phyloP scores from a whole-genome alignment of 2,797 vertebrate genomes.

The Gallirallus australis region DNA sequence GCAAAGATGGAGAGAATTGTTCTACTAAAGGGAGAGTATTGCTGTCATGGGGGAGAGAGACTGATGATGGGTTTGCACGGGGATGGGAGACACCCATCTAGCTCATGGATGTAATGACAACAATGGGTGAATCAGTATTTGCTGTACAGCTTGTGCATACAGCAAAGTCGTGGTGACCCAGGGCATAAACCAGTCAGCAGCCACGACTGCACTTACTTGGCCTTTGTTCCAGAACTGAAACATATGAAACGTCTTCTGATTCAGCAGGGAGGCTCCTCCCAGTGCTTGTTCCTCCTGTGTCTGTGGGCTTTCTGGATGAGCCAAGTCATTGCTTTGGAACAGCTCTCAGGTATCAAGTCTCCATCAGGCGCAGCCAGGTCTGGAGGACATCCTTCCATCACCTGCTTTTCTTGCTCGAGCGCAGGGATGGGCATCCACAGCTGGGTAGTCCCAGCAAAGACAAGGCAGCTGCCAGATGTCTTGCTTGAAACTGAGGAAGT shows the following conservation, averaged over 20 bases:
- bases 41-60: not conserved
- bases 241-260: not conserved
- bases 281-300: not conserved
- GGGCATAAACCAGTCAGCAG: not conserved
- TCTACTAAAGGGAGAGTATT: not conserved
- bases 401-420: not conserved
- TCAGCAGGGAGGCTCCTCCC: not conserved
- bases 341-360: not conserved
- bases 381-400: not conserved
- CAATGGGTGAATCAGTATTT: slow-evolving; percentile 25
- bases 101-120: slow-evolving; percentile 1
- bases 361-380: not conserved
- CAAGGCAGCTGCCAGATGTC: not conserved
- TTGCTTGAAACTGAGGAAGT: not conserved
- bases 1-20: not conserved
- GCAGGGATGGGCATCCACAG: not conserved
- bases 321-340: not conserved
- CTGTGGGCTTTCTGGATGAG: not conserved
- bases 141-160: not conserved
- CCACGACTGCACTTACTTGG: not conserved
- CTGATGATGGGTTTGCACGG: not conserved
- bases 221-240: slow-evolving; percentile 29
- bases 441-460: not conserved
- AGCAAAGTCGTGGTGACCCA: slow-evolving; percentile 40
- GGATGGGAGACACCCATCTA: not conserved